Evolutionary conservation across 2,888 invertebrate species (phyloP).

Genomic region (Dorcus hopei): DNA sequence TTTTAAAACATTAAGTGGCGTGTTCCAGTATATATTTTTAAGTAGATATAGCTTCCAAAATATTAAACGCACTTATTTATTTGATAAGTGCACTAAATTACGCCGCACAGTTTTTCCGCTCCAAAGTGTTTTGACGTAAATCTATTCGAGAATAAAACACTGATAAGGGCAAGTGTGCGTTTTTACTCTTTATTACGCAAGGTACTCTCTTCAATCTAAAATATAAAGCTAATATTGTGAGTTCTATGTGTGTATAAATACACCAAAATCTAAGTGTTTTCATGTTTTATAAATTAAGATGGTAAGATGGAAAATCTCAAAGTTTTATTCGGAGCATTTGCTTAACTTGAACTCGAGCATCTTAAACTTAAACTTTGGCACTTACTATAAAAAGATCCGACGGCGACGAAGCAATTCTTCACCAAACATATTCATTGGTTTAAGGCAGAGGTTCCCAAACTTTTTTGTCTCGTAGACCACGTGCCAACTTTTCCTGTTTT

Average conservation of each 20-base stretch:
- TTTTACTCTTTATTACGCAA: not conserved
- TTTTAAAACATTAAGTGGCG: slow-evolving; percentile 35
- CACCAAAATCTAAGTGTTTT: not conserved
- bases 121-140: slow-evolving; percentile 11
- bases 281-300: not conserved
- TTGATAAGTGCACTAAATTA: not conserved
- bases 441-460: no score
- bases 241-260: not conserved
- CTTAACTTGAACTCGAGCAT: no score
- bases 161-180: not conserved
- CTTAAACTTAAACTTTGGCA: no score
- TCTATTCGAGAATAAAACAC: not conserved
- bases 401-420: no score
- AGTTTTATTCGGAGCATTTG: no score
- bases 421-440: no score
- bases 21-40: slow-evolving; percentile 23
- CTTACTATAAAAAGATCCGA: no score
- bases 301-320: no score
- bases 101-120: not conserved
- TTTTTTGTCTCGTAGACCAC: no score
- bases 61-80: slow-evolving; percentile 9
- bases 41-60: slow-evolving; percentile 26
- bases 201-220: no score
- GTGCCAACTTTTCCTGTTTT: no score
- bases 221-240: no score